Conservation (phyloP, 2,888 invertebrate species). For the Scaptomyza parva region DNA sequence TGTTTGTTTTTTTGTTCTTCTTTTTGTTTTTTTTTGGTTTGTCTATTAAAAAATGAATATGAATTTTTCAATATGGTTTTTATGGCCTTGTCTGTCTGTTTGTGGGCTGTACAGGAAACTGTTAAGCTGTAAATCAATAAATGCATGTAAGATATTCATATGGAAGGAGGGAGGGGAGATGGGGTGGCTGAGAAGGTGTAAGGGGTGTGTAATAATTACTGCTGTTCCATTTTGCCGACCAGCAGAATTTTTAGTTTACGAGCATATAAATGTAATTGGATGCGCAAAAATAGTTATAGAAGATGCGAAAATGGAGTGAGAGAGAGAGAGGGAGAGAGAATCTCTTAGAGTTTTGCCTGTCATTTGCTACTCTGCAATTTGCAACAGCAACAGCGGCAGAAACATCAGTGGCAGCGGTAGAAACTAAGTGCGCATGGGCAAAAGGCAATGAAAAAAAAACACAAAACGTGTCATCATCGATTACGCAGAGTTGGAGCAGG, state of each 20-base stretch:
- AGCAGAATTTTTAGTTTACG: conserved; percentile 77
- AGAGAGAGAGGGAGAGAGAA: too few species aligned
- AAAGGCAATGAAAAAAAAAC: conserved; percentile 48
- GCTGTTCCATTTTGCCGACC: conserved; percentile 34
- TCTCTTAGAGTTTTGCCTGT: conserved; percentile 39
- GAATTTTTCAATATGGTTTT: conserved; percentile 13
- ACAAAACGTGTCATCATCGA: conserved; percentile 82
- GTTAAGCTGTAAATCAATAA: conserved; percentile 26
- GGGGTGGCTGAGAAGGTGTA: not conserved
- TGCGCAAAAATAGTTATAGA: conserved; percentile 73
- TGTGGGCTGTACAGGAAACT: conserved; percentile 14
- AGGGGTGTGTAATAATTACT: conserved; percentile 58
- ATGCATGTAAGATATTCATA: conserved; percentile 13
- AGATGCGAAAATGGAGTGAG: too few species aligned
- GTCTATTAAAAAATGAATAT: not conserved
- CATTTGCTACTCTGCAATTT: conserved; percentile 61
- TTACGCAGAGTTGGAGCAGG: conserved; percentile 56
- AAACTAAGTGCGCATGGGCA: conserved; percentile 65
- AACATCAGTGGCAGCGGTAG: conserved; percentile 10
- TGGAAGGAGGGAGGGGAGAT: not conserved
- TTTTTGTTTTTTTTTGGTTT: not conserved
- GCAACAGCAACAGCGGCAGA: conserved; percentile 32
- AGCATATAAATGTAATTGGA: conserved; percentile 83
- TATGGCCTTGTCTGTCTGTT: conserved; percentile 24
- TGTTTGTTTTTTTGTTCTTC: not conserved